Percentiles rank a stretch among this genome's conserved stretches.
These are phyloP conservation scores for Cabera pusaria DNA, from an alignment of 2,888 invertebrate genomes.

Conservation along the genomic window DNA sequence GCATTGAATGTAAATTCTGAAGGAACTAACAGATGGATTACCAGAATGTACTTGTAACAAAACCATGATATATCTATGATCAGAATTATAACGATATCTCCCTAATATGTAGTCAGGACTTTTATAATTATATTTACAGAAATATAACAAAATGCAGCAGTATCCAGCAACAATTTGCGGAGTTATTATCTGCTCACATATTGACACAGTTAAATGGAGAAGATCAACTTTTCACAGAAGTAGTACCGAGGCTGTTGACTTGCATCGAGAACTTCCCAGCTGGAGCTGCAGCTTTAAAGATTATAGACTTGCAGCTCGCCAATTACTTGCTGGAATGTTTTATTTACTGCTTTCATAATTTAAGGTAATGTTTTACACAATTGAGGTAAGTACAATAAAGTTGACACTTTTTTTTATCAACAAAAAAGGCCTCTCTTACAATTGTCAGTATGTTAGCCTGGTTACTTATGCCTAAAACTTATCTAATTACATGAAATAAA, in stretches of 20 bases:
- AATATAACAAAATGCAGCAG: slow-evolving; percentile 49
- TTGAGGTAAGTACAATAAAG: too few relatives aligned
- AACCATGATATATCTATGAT: too few relatives aligned
- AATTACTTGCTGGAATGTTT: slow-evolving; percentile 35
- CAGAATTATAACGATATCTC: too few relatives aligned
- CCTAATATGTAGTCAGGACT: too few relatives aligned
- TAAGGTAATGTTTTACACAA: slow-evolving; percentile 52
- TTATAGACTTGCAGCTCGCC: slow-evolving; percentile 39
- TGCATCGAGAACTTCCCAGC: slow-evolving; percentile 66
- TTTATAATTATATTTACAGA: slow-evolving; percentile 52
- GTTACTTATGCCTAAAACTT: too few relatives aligned
- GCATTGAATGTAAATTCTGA: too few relatives aligned
- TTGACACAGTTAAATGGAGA: slow-evolving; percentile 19
- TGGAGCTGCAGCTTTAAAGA: slow-evolving; percentile 49
- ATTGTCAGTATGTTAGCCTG: too few relatives aligned
- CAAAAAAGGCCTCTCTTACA: too few relatives aligned
- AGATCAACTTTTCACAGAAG: slow-evolving; percentile 32
- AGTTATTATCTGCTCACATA: slow-evolving; percentile 43
- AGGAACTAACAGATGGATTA: too few relatives aligned
- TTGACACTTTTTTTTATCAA: too few relatives aligned
- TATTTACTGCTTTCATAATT: slow-evolving; percentile 38
- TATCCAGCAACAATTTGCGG: slow-evolving; percentile 50
- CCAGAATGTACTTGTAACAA: too few relatives aligned
- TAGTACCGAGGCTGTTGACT: slow-evolving; percentile 47
- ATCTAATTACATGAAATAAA: too few relatives aligned